Percentiles rank a stretch among this genome's conserved stretches.
These are phyloP conservation scores for Moxostoma hubbsi DNA, from an alignment of 2,797 vertebrate genomes.

Conservation along the genomic window DNA sequence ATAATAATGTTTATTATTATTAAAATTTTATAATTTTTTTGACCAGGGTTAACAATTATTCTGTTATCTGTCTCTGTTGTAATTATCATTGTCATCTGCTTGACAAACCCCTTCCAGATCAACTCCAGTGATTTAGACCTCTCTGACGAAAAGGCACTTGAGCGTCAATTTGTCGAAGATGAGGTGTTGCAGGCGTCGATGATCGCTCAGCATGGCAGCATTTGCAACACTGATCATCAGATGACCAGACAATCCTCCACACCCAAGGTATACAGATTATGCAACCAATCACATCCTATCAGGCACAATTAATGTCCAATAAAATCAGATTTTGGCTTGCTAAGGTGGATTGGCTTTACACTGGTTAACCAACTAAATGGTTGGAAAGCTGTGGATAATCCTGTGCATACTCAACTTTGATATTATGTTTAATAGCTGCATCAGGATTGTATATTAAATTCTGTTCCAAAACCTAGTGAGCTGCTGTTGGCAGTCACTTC, in stretches of 20 bases:
- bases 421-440: neutral
- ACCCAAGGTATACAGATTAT: constrained; percentile 80
- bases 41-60: neutral
- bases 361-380: neutral
- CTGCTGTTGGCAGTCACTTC: too few relatives aligned
- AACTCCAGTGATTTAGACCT: constrained; percentile 85
- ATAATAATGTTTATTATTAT: too few relatives aligned
- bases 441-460: too few relatives aligned
- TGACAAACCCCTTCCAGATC: constrained; percentile 77
- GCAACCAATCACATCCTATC: neutral
- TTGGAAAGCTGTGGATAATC: neutral
- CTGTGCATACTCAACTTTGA: neutral
- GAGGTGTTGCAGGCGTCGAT: constrained; percentile 85
- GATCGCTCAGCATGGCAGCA: constrained; percentile 83
- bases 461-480: too few relatives aligned
- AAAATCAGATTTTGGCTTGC: neutral
- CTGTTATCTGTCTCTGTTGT: neutral
- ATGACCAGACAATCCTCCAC: constrained; percentile 76
- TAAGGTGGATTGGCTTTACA: too few relatives aligned
- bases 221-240: constrained; percentile 75
- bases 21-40: too few relatives aligned
- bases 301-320: neutral
- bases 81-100: neutral
- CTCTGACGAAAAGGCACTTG: constrained; percentile 80
- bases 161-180: constrained; percentile 77